Percentiles rank a stretch among this genome's conserved stretches.
phyloP scores from a whole-genome alignment of 2,797 vertebrate genomes.

The Hoplostethus mediterraneus region DNA sequence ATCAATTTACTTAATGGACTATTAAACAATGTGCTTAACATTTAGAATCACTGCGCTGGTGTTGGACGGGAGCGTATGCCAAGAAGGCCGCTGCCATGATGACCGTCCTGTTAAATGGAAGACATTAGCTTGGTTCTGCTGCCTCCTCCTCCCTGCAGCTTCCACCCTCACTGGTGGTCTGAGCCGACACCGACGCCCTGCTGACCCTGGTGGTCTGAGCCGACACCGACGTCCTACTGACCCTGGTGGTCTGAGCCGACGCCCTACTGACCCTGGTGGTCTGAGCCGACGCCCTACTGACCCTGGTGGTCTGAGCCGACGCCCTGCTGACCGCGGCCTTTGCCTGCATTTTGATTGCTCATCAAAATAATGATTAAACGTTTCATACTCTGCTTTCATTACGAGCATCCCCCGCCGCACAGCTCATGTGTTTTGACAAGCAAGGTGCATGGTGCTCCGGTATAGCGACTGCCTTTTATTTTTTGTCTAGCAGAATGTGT shows the following conservation, averaged over 20 bases:
- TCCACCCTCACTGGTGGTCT: slow-evolving; percentile 26
- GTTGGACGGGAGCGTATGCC: slow-evolving; percentile 60
- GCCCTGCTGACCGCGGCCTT: neutral
- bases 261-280: too few species aligned
- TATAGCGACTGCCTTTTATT: slow-evolving; percentile 8
- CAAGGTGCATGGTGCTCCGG: neutral
- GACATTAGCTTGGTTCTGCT: slow-evolving; percentile 53
- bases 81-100: slow-evolving; percentile 58
- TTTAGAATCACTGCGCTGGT: slow-evolving; percentile 59
- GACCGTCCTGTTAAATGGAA: slow-evolving; percentile 50
- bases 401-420: neutral
- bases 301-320: too few species aligned
- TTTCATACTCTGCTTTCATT: slow-evolving; percentile 12
- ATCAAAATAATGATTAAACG: slow-evolving; percentile 34
- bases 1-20: slow-evolving; percentile 80
- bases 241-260: too few species aligned
- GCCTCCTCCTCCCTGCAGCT: slow-evolving; percentile 38
- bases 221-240: too few species aligned
- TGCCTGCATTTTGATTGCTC: too few species aligned
- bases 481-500: neutral
- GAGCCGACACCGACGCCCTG: slow-evolving; percentile 34
- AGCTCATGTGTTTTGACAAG: slow-evolving; percentile 15
- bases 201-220: too few species aligned
- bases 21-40: slow-evolving; percentile 79
- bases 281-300: too few species aligned